Conservation (phyloP, 2,113 vertebrate genomes). For the Platichthys flesus region DNA sequence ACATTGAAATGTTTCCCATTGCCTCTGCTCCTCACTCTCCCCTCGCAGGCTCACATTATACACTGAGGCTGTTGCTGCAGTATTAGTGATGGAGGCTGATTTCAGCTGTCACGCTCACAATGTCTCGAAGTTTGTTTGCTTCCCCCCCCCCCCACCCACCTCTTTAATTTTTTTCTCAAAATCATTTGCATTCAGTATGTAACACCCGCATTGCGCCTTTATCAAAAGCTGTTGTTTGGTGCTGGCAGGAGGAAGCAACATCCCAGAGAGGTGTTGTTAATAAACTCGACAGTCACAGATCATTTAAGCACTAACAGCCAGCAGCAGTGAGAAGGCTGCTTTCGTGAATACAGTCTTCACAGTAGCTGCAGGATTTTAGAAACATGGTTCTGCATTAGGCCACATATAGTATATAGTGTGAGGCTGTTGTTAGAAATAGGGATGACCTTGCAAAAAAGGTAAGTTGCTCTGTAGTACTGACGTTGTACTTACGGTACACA, state of each 20-base stretch:
- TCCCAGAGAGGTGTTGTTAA: constrained; percentile 42
- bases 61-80: constrained; percentile 38
- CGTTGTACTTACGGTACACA: too few relatives aligned
- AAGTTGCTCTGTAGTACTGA: neutral
- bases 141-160: too few relatives aligned
- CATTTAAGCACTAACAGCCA: constrained; percentile 22
- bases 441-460: neutral
- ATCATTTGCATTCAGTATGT: constrained; percentile 60
- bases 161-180: neutral
- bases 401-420: neutral
- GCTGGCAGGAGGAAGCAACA: constrained; percentile 28
- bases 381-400: neutral
- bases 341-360: constrained; percentile 21
- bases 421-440: neutral
- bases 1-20: constrained; percentile 37
- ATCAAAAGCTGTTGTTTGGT: constrained; percentile 64
- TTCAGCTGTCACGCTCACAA: constrained; percentile 31
- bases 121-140: constrained; percentile 49
- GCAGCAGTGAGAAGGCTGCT: constrained; percentile 14
- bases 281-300: constrained; percentile 48
- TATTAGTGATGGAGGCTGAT: constrained; percentile 36
- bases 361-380: constrained; percentile 15
- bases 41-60: constrained; percentile 25
- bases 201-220: constrained; percentile 53
- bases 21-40: constrained; percentile 23